Conservation (phyloP, 2,888 invertebrate genomes). For the Dolichopus griseipennis region DNA sequence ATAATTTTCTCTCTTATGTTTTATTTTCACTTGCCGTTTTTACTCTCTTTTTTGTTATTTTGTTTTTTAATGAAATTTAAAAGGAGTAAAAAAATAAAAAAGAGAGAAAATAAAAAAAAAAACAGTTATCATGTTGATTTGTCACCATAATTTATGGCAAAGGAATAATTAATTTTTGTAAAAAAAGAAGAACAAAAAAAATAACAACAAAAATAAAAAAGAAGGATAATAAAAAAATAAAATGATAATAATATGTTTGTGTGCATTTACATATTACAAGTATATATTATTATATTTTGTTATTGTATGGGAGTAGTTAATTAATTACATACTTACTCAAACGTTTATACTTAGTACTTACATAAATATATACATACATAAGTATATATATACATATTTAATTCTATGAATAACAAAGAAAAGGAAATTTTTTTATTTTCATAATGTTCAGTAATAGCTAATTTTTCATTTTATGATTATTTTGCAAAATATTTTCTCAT, state of each 20-base stretch:
- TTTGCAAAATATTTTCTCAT: too few relatives aligned
- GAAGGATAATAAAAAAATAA: background rate
- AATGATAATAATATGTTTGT: background rate
- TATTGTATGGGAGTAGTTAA: background rate
- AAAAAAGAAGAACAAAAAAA: background rate
- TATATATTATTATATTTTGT: too few relatives aligned
- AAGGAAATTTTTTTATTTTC: too few relatives aligned
- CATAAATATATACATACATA: background rate
- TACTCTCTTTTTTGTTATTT: too few relatives aligned
- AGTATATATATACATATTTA: too few relatives aligned
- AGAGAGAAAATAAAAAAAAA: background rate
- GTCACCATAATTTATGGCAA: conserved; percentile 2
- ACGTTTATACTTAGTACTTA: background rate
- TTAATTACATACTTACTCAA: background rate
- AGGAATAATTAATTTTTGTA: background rate
- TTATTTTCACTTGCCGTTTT: too few relatives aligned
- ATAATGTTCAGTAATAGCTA: too few relatives aligned
- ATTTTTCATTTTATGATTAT: too few relatives aligned
- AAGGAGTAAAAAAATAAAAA: too few relatives aligned
- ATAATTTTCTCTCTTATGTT: background rate
- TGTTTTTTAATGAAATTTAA: too few relatives aligned
- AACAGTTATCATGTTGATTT: background rate
- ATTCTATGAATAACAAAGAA: too few relatives aligned
- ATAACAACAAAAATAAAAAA: background rate
- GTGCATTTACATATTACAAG: too few relatives aligned